Evolutionary conservation across 2,888 invertebrate species (phyloP).

Genomic region (Caenorhabditis angaria): DNA sequence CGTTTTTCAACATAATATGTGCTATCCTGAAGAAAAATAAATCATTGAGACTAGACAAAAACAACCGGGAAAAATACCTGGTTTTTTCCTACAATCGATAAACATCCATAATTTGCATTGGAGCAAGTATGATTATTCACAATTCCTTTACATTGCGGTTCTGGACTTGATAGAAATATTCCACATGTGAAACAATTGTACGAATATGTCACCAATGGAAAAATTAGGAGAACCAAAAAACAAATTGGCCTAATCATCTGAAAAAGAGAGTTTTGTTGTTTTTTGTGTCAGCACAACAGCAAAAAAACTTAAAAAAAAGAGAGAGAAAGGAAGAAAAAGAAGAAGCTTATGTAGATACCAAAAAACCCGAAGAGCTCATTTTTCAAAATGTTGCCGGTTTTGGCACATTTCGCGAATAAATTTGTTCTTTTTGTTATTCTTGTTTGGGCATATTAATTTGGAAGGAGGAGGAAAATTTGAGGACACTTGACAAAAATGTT

Average conservation of each 20-base stretch:
- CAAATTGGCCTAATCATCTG: not conserved
- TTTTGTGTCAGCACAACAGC: too few relatives aligned
- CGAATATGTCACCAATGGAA: not conserved
- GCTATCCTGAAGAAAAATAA: slow-evolving; percentile 37
- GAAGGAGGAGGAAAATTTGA: not conserved
- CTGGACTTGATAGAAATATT: slow-evolving; percentile 45
- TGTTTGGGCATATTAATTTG: not conserved
- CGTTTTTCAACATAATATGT: slow-evolving; percentile 50
- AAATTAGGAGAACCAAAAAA: not conserved
- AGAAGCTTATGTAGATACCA: slow-evolving; percentile 12
- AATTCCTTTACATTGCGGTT: slow-evolving; percentile 43
- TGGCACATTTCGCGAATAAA: not conserved
- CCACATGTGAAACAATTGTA: slow-evolving; percentile 49
- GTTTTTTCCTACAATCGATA: slow-evolving; percentile 43
- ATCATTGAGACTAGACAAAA: slow-evolving; percentile 2
- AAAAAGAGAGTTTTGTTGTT: not conserved
- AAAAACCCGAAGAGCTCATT: slow-evolving; percentile 1
- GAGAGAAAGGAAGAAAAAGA: slow-evolving; percentile 12
- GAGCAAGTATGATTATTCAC: slow-evolving; percentile 42
- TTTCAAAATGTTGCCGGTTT: not conserved
- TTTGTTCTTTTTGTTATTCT: not conserved
- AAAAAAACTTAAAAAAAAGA: not conserved
- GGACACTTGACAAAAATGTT: slow-evolving; percentile 1
- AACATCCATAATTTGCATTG: slow-evolving; percentile 45
- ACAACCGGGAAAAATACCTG: slow-evolving; percentile 18